Conservation (phyloP, 2,888 invertebrate genomes). For the Xanthia icteritia region DNA sequence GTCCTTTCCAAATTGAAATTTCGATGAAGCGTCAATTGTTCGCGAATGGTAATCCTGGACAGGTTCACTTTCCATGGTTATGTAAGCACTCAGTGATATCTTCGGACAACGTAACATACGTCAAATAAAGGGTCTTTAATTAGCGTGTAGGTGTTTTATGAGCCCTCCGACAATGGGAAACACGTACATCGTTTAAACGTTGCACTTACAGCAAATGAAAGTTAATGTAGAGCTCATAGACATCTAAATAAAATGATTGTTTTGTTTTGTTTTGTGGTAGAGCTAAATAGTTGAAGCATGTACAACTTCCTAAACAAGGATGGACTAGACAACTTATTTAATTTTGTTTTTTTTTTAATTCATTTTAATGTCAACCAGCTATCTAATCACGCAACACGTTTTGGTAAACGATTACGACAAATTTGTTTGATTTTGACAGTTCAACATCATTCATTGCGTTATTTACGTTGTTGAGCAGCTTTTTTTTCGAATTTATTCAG, state of each 20-base stretch:
- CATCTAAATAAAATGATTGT: slow-evolving; percentile 3
- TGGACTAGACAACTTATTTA: slow-evolving; percentile 52
- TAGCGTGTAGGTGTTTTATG: slow-evolving; percentile 80
- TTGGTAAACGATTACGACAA: no score
- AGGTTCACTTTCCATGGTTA: slow-evolving; percentile 87
- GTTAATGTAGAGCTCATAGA: slow-evolving; percentile 21
- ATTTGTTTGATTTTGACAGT: no score
- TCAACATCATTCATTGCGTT: no score
- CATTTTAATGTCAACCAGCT: slow-evolving; percentile 66
- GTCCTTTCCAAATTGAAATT: slow-evolving; percentile 85
- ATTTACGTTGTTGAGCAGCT: no score
- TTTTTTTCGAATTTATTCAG: no score
- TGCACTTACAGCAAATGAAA: slow-evolving; percentile 36
- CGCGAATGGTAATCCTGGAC: slow-evolving; percentile 77
- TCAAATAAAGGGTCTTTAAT: slow-evolving; percentile 83
- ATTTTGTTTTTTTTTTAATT: slow-evolving; percentile 53
- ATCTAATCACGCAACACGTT: no score
- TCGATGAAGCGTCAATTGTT: slow-evolving; percentile 85
- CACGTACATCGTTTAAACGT: slow-evolving; percentile 30
- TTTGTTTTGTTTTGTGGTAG: slow-evolving; percentile 11
- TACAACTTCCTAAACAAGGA: slow-evolving; percentile 40
- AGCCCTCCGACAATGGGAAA: slow-evolving; percentile 60
- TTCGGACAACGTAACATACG: slow-evolving; percentile 76
- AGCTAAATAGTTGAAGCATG: slow-evolving; percentile 3
- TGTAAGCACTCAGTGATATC: slow-evolving; percentile 71